Evolutionary conservation across 2,113 vertebrate species (phyloP), one percentile per base, ranked within the genome.

Genomic region (Planiliza haematocheilus): DNA sequence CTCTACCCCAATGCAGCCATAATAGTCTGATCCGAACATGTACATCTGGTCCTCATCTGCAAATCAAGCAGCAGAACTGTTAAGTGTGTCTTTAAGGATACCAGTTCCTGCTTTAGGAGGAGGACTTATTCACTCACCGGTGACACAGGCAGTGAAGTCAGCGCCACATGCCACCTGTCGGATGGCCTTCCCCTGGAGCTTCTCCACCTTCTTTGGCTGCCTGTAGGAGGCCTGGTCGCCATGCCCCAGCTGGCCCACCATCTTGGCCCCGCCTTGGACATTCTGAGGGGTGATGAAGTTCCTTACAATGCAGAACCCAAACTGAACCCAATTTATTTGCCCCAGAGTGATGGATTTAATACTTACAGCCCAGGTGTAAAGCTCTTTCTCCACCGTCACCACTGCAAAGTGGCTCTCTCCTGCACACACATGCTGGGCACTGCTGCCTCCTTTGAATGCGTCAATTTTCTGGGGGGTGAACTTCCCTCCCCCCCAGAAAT

Each of bases 321-420:
- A 30, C 13, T 2, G 2, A 14, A 42, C 48, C 13, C 18, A 9
- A 9, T 8, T 3, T 1, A 0, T 55, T 36, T 65, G n/a, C n/a
- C 24, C n/a, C 4, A 21, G 2, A 58, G 46, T 14, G 20, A 53
- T 2, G 13, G 16, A n/a, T 48, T 30, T 9, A 17, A 39, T 78
- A 88, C 98, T 98, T 93, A 99, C 98, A 91, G 98, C 97, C 98
- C 98, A 99, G 0, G 97, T 99, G 82, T 98, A 99, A 18, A 99
- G 95, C 84, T 99, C 98, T 87, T 99, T 99, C 87, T 99, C 97
- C 87, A 99, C 98, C 0, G 97, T 98, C 80, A 99, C 97, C 89
- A 99, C 97, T 8, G 98, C 97, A 86, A 99, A 99, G 91, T 99
- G 98, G 10, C 95, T 98, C 85, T 98, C 97, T 65, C 98, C 97